phyloP scores from a whole-genome alignment of 2,113 vertebrate genomes.

The Craseonycteris thonglongyai region DNA sequence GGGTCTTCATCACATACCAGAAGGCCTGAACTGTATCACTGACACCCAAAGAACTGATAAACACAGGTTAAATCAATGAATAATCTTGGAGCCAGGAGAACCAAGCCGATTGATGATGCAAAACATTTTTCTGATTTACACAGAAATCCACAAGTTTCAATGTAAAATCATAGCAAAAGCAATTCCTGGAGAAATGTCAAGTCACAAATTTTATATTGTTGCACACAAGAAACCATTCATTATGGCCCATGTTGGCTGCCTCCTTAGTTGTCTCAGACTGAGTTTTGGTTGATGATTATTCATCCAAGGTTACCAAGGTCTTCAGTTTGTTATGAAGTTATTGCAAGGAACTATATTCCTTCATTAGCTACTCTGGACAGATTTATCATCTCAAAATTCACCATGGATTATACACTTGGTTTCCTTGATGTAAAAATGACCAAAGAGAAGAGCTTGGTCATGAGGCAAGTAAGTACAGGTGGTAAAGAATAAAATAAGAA shows the following conservation, averaged over 20 bases:
- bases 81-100: background rate
- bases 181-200: background rate
- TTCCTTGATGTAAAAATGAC: background rate
- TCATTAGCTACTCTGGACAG: background rate
- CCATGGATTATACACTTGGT: background rate
- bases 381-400: background rate
- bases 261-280: background rate
- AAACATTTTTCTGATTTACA: slow-evolving; percentile 27
- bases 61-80: background rate
- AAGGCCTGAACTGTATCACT: background rate
- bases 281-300: background rate
- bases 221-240: background rate
- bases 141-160: background rate
- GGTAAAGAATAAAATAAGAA: background rate
- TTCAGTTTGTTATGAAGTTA: background rate
- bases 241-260: background rate
- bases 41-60: background rate
- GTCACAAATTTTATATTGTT: background rate
- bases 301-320: background rate
- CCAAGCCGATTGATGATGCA: background rate
- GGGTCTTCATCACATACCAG: background rate
- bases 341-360: background rate
- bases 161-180: slow-evolving; percentile 1
- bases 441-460: background rate
- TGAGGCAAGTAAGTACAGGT: background rate